A percentile compares a stretch with the other conserved stretches of the same genome.
These are phyloP conservation scores for Mesitornis unicolor DNA, from an alignment of 2,113 vertebrate genomes.

Conservation along the genomic window DNA sequence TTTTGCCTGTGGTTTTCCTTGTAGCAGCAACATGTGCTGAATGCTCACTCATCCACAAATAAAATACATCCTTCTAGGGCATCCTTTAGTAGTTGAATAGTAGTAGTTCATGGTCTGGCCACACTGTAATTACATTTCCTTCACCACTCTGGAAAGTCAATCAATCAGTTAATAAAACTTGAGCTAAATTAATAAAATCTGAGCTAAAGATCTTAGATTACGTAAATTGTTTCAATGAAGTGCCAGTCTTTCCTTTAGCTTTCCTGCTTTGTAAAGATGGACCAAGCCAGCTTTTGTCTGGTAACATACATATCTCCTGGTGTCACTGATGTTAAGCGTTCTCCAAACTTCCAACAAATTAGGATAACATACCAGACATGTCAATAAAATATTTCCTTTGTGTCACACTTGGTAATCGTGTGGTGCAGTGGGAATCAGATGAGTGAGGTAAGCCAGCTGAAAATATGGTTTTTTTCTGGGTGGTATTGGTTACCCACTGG, in stretches of 20 bases:
- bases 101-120: not conserved
- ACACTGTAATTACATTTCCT: not conserved
- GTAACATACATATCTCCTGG: not conserved
- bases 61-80: not conserved
- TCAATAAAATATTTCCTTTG: fast-evolving
- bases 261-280: not conserved
- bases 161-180: not conserved
- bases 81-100: not conserved
- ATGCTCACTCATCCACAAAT: not conserved
- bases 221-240: not conserved
- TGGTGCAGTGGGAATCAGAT: not conserved
- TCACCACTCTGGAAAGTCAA: not conserved
- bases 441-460: too few species aligned
- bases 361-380: fast-evolving
- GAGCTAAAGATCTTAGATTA: not conserved
- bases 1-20: not conserved
- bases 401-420: fast-evolving
- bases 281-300: not conserved
- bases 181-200: too few species aligned
- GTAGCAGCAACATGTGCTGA: not conserved
- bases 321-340: not conserved
- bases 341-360: too few species aligned
- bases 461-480: not conserved
- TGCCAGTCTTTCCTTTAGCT: not conserved
- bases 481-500: not conserved